Conservation (phyloP, 2,797 vertebrate genomes). For the Adelosebastes latens region DNA sequence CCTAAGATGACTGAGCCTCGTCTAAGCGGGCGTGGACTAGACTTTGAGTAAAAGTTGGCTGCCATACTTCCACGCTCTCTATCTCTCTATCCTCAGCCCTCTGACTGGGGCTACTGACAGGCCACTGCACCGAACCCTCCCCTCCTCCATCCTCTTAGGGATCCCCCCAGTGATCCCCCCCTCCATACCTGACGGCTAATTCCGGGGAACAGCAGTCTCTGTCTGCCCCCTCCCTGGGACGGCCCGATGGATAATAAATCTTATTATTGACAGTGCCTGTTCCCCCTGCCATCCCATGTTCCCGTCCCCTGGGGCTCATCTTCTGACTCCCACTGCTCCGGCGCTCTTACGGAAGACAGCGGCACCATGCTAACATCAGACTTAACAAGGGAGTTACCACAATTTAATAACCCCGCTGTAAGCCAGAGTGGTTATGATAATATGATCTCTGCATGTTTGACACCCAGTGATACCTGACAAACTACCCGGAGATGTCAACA, state of each 20-base stretch:
- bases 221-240: slow-evolving; percentile 54
- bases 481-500: slow-evolving; percentile 40
- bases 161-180: slow-evolving; percentile 51
- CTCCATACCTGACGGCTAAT: slow-evolving; percentile 69
- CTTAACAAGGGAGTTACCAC: slow-evolving; percentile 73
- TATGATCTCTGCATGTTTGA: slow-evolving; percentile 57
- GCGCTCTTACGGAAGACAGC: slow-evolving; percentile 54
- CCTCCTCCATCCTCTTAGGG: slow-evolving; percentile 58
- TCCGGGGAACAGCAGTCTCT: slow-evolving; percentile 70
- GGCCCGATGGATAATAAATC: slow-evolving; percentile 83
- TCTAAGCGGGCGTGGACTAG: slow-evolving; percentile 2
- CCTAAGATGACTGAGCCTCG: slow-evolving; percentile 51
- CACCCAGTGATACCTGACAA: slow-evolving; percentile 44
- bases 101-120: slow-evolving; percentile 68
- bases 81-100: slow-evolving; percentile 47
- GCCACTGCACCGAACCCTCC: slow-evolving; percentile 23
- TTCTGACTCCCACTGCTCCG: slow-evolving; percentile 70
- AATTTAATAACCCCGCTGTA: slow-evolving; percentile 63
- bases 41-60: slow-evolving; percentile 51
- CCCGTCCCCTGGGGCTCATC: slow-evolving; percentile 78
- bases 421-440: slow-evolving; percentile 56
- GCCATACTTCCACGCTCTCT: background rate
- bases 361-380: slow-evolving; percentile 66
- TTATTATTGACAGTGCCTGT: slow-evolving; percentile 82
- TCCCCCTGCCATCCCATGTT: slow-evolving; percentile 54